Percentiles rank a stretch among this genome's conserved stretches.
These are phyloP conservation scores for Porites evermanni DNA, from an alignment of 92 coral and sea anemone genomes.

Conservation along the genomic window DNA sequence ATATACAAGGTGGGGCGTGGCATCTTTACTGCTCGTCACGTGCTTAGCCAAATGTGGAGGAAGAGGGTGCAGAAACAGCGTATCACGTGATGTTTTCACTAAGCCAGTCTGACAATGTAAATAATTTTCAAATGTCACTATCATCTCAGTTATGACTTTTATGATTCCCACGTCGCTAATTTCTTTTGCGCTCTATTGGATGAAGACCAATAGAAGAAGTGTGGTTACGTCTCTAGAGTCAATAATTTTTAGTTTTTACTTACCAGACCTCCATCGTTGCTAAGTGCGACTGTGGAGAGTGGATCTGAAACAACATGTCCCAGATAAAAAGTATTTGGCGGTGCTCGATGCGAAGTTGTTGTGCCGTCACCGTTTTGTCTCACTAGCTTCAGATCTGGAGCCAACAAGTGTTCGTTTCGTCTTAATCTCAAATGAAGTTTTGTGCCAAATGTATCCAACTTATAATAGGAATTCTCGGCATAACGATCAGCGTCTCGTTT, in stretches of 20 bases:
- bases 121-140: no score
- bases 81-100: slow-evolving; percentile 42
- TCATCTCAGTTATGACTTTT: no score
- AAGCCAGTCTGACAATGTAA: slow-evolving; percentile 22
- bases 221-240: neutral
- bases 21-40: slow-evolving; percentile 35
- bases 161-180: no score
- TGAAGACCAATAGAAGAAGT: no score
- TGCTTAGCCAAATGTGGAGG: slow-evolving; percentile 74
- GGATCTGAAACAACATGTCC: slow-evolving; percentile 92
- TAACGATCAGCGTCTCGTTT: slow-evolving; percentile 37
- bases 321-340: slow-evolving; percentile 70
- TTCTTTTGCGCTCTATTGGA: no score
- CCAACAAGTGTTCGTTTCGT: slow-evolving; percentile 72
- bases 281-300: slow-evolving; percentile 81
- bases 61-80: slow-evolving; percentile 73
- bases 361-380: slow-evolving; percentile 69
- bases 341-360: slow-evolving; percentile 58
- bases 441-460: slow-evolving; percentile 81
- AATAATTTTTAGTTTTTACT: neutral
- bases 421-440: slow-evolving; percentile 77
- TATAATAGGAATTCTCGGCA: slow-evolving; percentile 41
- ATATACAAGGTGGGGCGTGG: slow-evolving; percentile 75
- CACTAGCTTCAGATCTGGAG: slow-evolving; percentile 76
- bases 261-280: slow-evolving; percentile 87